A percentile compares a stretch with the other conserved stretches of the same genome.
Conservation (phyloP, 2,797 vertebrate species). For the Anguilla anguilla region DNA sequence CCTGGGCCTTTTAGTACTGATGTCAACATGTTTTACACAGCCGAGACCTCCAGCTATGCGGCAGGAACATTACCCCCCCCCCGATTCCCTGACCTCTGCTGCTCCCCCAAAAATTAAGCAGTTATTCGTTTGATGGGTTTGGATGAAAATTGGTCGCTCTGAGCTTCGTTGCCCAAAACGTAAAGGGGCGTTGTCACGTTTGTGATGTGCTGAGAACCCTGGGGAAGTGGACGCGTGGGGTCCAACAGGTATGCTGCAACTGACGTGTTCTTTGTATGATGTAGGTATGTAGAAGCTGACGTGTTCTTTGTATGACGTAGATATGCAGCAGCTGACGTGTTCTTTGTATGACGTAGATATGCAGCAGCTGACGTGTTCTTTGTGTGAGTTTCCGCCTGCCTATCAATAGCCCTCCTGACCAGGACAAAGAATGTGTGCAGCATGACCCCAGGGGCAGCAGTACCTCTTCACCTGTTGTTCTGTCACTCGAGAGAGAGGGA, state of each 20-base stretch:
- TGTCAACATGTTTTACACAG: conserved; percentile 23
- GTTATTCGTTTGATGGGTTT: not conserved
- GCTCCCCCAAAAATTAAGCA: not conserved
- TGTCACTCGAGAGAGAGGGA: conserved; percentile 14
- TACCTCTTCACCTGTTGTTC: conserved; percentile 37
- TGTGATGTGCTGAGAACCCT: conserved; percentile 61
- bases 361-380: conserved; percentile 44
- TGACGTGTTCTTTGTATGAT: conserved; percentile 49
- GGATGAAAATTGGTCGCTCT: not conserved
- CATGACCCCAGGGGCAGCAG: conserved; percentile 28
- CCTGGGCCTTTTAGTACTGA: conserved; percentile 31
- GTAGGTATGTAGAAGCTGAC: too few relatives aligned
- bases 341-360: conserved; percentile 38
- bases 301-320: conserved; percentile 35
- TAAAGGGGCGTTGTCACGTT: conserved; percentile 23
- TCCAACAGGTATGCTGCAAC: conserved; percentile 55
- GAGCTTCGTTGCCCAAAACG: not conserved
- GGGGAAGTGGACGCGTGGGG: conserved; percentile 62
- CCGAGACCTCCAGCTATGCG: not conserved
- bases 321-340: too few relatives aligned
- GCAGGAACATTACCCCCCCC: not conserved
- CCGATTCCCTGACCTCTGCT: conserved; percentile 5
- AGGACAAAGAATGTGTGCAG: not conserved
- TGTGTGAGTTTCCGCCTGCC: conserved; percentile 39
- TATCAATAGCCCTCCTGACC: not conserved